Evolutionary conservation across 2,888 invertebrate genomes (phyloP).

Genomic region (Callyntrura guangdongensis): DNA sequence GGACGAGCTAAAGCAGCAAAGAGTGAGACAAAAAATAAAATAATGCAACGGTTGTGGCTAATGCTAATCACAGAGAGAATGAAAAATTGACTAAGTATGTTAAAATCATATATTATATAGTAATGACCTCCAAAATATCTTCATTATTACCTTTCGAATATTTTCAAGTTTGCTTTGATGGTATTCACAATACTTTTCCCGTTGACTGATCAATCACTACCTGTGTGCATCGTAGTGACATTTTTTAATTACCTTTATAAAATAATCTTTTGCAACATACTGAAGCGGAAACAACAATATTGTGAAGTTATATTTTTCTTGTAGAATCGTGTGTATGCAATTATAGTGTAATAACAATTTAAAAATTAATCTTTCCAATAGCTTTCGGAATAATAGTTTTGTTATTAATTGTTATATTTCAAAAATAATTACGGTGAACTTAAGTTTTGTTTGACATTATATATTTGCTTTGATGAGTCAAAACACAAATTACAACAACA

Average conservation of each 20-base stretch:
- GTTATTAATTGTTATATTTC: not conserved
- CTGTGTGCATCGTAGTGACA: conserved; percentile 37
- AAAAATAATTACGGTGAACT: too few species aligned
- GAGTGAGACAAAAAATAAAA: not conserved
- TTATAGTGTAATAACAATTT: not conserved
- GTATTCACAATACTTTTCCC: conserved; percentile 16
- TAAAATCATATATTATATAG: too few species aligned
- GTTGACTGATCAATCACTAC: conserved; percentile 59
- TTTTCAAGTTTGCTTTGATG: not conserved
- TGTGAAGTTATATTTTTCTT: not conserved
- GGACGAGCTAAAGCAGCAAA: too few species aligned
- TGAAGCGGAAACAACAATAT: not conserved
- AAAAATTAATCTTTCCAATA: too few species aligned
- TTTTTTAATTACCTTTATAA: conserved; percentile 2
- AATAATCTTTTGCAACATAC: not conserved
- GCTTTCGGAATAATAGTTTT: not conserved
- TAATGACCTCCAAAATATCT: too few species aligned
- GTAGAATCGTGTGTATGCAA: not conserved
- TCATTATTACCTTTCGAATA: not conserved
- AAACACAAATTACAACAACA: too few species aligned
- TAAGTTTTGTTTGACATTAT: too few species aligned
- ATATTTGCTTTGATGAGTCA: too few species aligned
- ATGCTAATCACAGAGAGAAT: not conserved
- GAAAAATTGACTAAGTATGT: not conserved
- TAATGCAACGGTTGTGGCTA: not conserved